Evolutionary conservation across 2,113 vertebrate species (phyloP).

Genomic region (Amphiprion ocellaris): DNA sequence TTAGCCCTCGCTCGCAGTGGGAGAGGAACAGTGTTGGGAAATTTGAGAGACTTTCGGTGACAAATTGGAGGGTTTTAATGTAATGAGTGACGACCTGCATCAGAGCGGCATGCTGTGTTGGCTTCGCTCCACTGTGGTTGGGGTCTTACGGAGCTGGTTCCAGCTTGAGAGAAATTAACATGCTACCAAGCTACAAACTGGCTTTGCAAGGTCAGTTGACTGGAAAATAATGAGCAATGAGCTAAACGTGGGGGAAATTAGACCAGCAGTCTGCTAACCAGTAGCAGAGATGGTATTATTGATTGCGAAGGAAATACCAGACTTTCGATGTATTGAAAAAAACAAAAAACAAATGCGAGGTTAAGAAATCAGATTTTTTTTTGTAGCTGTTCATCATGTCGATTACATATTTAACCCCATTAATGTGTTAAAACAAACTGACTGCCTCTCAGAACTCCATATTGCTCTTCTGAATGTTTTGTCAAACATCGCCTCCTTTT

Average conservation of each 20-base stretch:
- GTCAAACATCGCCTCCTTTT: conserved; percentile 53
- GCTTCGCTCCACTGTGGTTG: conserved; percentile 20
- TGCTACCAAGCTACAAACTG: conserved; percentile 24
- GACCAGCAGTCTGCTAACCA: background rate
- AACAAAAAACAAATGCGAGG: background rate
- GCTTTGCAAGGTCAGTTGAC: conserved; percentile 53
- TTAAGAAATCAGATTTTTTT: background rate
- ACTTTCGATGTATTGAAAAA: background rate
- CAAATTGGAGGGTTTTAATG: conserved; percentile 67
- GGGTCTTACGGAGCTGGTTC: conserved; percentile 15
- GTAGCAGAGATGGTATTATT: conserved; percentile 2
- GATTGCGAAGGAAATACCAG: conserved; percentile 7
- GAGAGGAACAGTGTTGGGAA: conserved; percentile 58
- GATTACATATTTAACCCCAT: conserved; percentile 1
- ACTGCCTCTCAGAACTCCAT: background rate
- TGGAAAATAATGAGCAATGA: conserved; percentile 56
- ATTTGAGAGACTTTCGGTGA: conserved; percentile 60
- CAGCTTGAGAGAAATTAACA: conserved; percentile 49
- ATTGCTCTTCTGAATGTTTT: conserved; percentile 26
- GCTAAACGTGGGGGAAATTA: conserved; percentile 18
- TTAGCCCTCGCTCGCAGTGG: conserved; percentile 61
- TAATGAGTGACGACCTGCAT: conserved; percentile 54
- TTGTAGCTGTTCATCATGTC: background rate
- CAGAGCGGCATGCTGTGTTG: conserved; percentile 27
- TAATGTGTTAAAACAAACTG: conserved; percentile 10